Base-by-base conservation (phyloP, 2,888 invertebrate genomes). In the Schrankia costaestrigalis region DNA sequence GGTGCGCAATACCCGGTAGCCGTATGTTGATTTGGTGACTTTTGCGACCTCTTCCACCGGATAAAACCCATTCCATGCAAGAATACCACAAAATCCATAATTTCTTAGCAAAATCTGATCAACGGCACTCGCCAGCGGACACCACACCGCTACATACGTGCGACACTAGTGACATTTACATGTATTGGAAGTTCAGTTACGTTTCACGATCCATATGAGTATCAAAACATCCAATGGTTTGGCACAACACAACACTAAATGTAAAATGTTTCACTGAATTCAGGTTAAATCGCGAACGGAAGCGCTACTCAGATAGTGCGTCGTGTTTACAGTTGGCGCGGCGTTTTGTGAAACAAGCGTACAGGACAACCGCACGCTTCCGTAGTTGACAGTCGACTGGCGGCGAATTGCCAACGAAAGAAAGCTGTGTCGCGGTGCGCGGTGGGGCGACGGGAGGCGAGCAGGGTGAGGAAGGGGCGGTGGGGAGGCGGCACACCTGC, bases 271-370 rank as follows among this genome's bases (percentile, higher is more conserved):
- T 62, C 60, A 62, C 69, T 69, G 63, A 72, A 78, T 77, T 74
- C 69, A 76, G 77, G 77, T 78, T 78, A 75, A 63, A 64, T 74
- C 71, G 74, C 75, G 73, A 79, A 76, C 77, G 80, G 79, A 81
- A 80, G 76, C 82, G 70, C 66, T 63, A 65, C 68, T 70, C 71
- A 71, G 76, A 72, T 76, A 75, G 65, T 80, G 77, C 81, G 81
- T 81, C 81, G 83, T 87, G 86, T 85, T 85, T 85, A 83, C 79
- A 77, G 78, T 85, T 84, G 76, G 73, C 79, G 84, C 82, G 81
- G 71, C 71, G 74, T 67, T 75, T 71, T 58, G 48, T 41, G 42
- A 39, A 35, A 46, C 46, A 46, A 41, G 53, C 57, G 55, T 46
- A 51, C 61, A 45, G 48, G 3, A 42, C 74, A 47, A 56, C 69